Conservation (phyloP, 2,113 vertebrate species). For the Caranx ignobilis region DNA sequence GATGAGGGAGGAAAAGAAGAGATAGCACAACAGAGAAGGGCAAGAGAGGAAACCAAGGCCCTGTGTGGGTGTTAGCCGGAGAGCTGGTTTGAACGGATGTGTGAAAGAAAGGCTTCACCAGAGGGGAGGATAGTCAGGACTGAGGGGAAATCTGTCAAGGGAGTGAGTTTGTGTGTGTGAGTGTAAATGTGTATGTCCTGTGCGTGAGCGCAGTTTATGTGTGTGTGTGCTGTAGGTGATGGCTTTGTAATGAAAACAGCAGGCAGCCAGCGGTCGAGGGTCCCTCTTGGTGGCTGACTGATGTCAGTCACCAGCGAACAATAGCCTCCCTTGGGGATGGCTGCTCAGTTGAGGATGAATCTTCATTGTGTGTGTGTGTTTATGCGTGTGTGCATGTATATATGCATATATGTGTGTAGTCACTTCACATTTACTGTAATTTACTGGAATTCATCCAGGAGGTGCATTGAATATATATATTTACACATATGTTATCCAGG, state of each 20-base stretch:
- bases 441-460: constrained; percentile 11
- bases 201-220: constrained; percentile 10
- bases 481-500: not conserved
- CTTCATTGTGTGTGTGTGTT: constrained; percentile 16
- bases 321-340: constrained; percentile 36
- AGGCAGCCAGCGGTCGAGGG: constrained; percentile 53
- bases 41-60: not conserved
- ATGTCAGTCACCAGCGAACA: constrained; percentile 73
- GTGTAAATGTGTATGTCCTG: constrained; percentile 2
- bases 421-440: constrained; percentile 29
- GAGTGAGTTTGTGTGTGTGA: constrained; percentile 15
- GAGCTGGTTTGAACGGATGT: constrained; percentile 32
- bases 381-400: constrained; percentile 22
- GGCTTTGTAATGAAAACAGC: constrained; percentile 77
- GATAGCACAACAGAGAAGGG: not conserved
- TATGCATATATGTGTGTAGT: constrained; percentile 3
- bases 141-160: constrained; percentile 58
- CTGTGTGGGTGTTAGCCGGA: not conserved
- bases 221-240: constrained; percentile 61
- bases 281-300: constrained; percentile 64
- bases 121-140: constrained; percentile 32
- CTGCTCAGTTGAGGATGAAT: constrained; percentile 45
- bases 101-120: constrained; percentile 31
- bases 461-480: constrained; percentile 8
- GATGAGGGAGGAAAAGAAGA: not conserved